Evolutionary conservation across 2,797 vertebrate species (phyloP), one percentile per base, ranked within the genome.

Genomic region (Sphenodon punctatus): DNA sequence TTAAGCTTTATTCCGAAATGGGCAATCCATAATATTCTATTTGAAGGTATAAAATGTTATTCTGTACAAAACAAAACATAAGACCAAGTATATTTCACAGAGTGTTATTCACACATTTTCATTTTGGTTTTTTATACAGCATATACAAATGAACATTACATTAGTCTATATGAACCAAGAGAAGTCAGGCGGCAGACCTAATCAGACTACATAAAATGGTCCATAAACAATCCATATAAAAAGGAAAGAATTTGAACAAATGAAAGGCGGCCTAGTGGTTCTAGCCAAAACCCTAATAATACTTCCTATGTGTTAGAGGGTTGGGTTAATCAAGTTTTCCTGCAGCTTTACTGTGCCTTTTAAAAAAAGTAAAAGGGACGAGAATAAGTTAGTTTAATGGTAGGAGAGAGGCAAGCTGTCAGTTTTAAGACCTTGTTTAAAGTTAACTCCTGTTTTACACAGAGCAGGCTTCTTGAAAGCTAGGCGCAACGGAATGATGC

Each of bases 121-220:
- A 94, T 94, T 94, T 93, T 82, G 92, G 88, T 85, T 78, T 94
- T 96, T 92, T 97, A 95, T 96, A 96, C 95, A 96, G 92, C 95
- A 96, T 96, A 94, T 96, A 96, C 95, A 96, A 16, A 85, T 95
- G 93, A 96, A 95, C 90, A 91, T 94, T 95, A 97, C 95, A 96
- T 95, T 93, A 95, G 94, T 95, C 88, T 91, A 80, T 95, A 93
- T 46, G 91, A 95, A 95, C 92, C 92, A 93, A 90, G 91, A 92
- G 90, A 89, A 95, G 93, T 92, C 91, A 94, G 94, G 89, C 88
- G 60, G 71, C 72, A 60, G 74, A 91, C 87, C 94, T 94, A 90
- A 90, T 84, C 89, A 92, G 43, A 82, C 74, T 61, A 82, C 80
- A 88, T 85, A 93, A 94, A 94, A 92, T 94, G 94, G 95, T 94